A percentile compares a stretch with the other conserved stretches of the same genome.
Conservation (phyloP, 2,113 vertebrate genomes). For the Leuciscus idus region DNA sequence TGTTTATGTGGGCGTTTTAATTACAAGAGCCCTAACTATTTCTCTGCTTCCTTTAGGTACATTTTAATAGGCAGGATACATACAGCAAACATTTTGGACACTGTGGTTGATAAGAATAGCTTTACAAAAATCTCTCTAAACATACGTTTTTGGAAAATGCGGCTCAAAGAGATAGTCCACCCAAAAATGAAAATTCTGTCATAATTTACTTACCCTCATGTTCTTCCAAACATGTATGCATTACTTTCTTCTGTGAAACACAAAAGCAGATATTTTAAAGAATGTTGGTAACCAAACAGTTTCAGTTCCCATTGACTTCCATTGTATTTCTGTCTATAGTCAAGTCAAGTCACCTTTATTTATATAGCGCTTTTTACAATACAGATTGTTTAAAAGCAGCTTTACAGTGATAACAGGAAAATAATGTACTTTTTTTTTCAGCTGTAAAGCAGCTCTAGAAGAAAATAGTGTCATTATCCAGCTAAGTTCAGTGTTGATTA, state of each 20-base stretch:
- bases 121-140: not conserved
- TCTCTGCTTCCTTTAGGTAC: not conserved
- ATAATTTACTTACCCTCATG: not conserved
- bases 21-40: slow-evolving; percentile 12
- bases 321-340: not conserved
- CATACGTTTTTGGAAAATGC: not conserved
- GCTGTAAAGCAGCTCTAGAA: too few species aligned
- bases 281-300: not conserved
- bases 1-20: slow-evolving; percentile 16
- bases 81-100: not conserved
- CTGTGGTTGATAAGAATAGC: not conserved
- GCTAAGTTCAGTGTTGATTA: too few species aligned
- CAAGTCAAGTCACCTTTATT: too few species aligned
- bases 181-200: not conserved
- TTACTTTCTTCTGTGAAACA: not conserved
- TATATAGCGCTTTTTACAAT: too few species aligned
- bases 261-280: not conserved
- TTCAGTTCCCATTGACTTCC: not conserved
- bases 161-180: not conserved
- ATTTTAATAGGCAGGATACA: not conserved
- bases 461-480: too few species aligned
- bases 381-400: too few species aligned
- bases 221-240: not conserved
- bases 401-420: too few species aligned
- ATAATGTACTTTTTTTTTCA: too few species aligned